phyloP scores from a whole-genome alignment of 2,797 vertebrate genomes.

The Phrynocephalus vlangalii region DNA sequence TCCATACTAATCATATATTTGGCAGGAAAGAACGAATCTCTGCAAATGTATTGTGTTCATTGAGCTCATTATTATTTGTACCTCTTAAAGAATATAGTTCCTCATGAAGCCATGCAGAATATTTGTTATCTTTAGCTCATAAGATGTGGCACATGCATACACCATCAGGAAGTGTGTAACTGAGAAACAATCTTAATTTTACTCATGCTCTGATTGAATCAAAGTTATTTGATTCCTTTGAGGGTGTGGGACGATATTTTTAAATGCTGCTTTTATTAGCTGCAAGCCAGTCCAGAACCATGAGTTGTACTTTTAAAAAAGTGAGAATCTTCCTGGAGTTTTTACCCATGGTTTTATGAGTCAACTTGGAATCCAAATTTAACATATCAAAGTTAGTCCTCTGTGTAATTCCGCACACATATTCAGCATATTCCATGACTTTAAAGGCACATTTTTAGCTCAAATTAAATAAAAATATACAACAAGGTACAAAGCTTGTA shows the following conservation, averaged over 20 bases:
- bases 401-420: not conserved
- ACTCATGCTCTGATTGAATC: slow-evolving; percentile 50
- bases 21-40: not conserved
- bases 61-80: not conserved
- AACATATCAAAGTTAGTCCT: slow-evolving; percentile 68
- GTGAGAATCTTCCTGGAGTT: slow-evolving; percentile 71
- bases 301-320: slow-evolving; percentile 61
- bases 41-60: not conserved
- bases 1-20: not conserved
- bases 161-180: slow-evolving; percentile 56
- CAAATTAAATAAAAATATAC: slow-evolving; percentile 72
- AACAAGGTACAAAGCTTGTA: slow-evolving; percentile 67
- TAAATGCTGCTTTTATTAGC: slow-evolving; percentile 59
- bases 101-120: slow-evolving; percentile 57
- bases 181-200: slow-evolving; percentile 63
- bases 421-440: slow-evolving; percentile 55
- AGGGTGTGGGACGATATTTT: slow-evolving; percentile 42
- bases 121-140: slow-evolving; percentile 62
- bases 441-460: slow-evolving; percentile 69
- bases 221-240: slow-evolving; percentile 39
- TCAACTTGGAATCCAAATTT: slow-evolving; percentile 74
- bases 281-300: slow-evolving; percentile 60
- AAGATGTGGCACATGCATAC: slow-evolving; percentile 31
- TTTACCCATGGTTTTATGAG: slow-evolving; percentile 71
- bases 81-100: not conserved